phyloP scores from a whole-genome alignment of 1,140 invertebrate genomes.

The Matsumurasca onukii region DNA sequence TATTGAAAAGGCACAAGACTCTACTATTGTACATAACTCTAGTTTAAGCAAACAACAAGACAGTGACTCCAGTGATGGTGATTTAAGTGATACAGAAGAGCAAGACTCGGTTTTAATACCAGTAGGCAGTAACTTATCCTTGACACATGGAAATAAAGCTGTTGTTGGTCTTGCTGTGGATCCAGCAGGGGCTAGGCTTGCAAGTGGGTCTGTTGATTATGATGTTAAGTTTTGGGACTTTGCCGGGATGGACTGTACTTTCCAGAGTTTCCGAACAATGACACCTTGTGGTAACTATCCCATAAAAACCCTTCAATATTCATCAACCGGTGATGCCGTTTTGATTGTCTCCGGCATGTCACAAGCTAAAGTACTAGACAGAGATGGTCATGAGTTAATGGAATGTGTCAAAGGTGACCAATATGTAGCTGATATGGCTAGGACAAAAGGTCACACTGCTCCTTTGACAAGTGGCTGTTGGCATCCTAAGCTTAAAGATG shows the following conservation, averaged over 20 bases:
- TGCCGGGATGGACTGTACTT: slow-evolving; percentile 91
- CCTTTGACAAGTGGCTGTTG: slow-evolving; percentile 88
- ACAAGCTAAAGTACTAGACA: slow-evolving; percentile 91
- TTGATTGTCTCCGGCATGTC: slow-evolving; percentile 90
- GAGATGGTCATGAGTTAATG: slow-evolving; percentile 93
- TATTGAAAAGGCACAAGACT: no score
- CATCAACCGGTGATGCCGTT: slow-evolving; percentile 91
- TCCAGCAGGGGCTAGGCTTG: slow-evolving; percentile 87
- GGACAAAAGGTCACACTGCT: slow-evolving; percentile 95
- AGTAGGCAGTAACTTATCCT: slow-evolving; percentile 73
- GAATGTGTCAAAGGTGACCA: slow-evolving; percentile 97
- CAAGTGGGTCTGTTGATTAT: slow-evolving; percentile 93
- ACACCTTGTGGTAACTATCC: slow-evolving; percentile 95
- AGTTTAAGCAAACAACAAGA: slow-evolving; percentile 38
- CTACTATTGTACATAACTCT: no score
- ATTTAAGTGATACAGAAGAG: slow-evolving; percentile 42
- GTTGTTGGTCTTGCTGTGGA: slow-evolving; percentile 88
- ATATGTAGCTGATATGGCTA: slow-evolving; percentile 92
- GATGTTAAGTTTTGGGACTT: slow-evolving; percentile 98
- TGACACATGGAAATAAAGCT: slow-evolving; percentile 84
- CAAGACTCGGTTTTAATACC: slow-evolving; percentile 65
- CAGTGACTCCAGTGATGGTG: slow-evolving; percentile 45
- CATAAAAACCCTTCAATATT: slow-evolving; percentile 89
- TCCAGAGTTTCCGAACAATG: slow-evolving; percentile 88
- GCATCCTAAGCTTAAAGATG: slow-evolving; percentile 89